Conservation (phyloP, 2,797 vertebrate genomes). For the Melanotaenia boesemani region DNA sequence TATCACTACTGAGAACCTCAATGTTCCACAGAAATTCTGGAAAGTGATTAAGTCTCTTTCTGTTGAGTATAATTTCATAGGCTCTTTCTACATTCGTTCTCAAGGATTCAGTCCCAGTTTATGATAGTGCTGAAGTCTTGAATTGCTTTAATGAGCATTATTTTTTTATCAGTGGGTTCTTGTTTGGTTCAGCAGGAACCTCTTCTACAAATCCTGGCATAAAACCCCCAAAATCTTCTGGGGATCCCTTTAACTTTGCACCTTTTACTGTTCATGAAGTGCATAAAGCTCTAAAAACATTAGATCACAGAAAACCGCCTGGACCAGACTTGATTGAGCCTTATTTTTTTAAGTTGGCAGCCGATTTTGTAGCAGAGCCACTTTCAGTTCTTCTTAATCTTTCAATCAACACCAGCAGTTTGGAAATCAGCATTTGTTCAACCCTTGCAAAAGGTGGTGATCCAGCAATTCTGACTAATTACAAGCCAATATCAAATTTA, state of each 20-base stretch:
- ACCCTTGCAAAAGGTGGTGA: no score
- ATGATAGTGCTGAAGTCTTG: background rate
- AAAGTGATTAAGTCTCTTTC: constrained; percentile 4
- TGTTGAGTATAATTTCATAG: background rate
- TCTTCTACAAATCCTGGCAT: background rate
- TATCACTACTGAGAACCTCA: no score
- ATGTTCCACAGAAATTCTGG: constrained; percentile 6
- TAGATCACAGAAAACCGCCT: background rate
- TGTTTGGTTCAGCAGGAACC: background rate
- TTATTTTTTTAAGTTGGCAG: background rate
- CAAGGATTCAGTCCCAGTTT: background rate
- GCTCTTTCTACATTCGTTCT: background rate
- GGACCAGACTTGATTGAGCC: background rate
- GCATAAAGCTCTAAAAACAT: background rate
- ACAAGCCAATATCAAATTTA: no score
- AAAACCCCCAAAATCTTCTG: background rate
- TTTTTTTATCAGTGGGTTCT: background rate
- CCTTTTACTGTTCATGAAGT: background rate
- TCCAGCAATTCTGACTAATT: no score
- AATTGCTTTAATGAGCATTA: constrained; percentile 6
- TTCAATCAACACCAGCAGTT: no score
- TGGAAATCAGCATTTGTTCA: no score
- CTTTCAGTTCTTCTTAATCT: no score
- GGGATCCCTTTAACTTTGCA: background rate
- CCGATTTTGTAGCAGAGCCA: no score